Evolutionary conservation across 2,888 invertebrate genomes (phyloP), one percentile per base, ranked within the genome.

Genomic region (Archips crataeganus): DNA sequence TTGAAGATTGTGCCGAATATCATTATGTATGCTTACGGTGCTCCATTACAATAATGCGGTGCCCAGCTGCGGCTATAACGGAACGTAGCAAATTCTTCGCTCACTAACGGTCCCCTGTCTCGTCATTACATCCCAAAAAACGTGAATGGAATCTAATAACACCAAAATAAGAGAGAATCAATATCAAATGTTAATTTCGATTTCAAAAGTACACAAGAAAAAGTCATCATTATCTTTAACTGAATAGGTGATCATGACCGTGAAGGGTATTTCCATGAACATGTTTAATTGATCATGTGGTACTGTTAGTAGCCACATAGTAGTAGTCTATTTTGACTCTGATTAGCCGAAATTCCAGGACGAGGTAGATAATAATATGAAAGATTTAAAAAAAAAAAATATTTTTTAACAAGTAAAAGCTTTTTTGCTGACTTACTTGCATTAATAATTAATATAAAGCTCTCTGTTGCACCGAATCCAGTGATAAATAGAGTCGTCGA

Each of bases 81-180:
- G 73, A 59, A 64, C 23, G 36, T 13, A 47, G 34, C 68, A 80
- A 87, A 92, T 92, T 85, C 88, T 89, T 79, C 88, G 90, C 87
- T 84, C 84, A 80, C 79, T 92, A 93, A 92, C 93, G 93, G 93
- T 87, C 80, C 79, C 81, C 82, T 85, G 85, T 83, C 86, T 75
- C 81, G 84, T 87, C 87, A 88, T 87, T 85, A 84, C 84, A 85
- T 81, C 82, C 85, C 83, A 76, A 78, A 78, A 76, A 74, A 80
- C 84, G 80, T 85, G 82, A 84, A 85, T 82, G 82, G 83, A 84
- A 86, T 87, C 82, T 84, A 85, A 85, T 87, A 79, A 78, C 62
- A 72, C 32, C 15, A 39, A 68, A 68, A 32, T 62, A 59, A 68
- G 47, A 36, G 45, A 47, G 45, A 64, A 70, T 42, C 42, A 11